Percentiles rank a stretch among this genome's conserved stretches.
These are phyloP conservation scores for Agelas oroides DNA, from an alignment of 37 sponge, comb jelly and placozoan genomes.

Conservation along the genomic window DNA sequence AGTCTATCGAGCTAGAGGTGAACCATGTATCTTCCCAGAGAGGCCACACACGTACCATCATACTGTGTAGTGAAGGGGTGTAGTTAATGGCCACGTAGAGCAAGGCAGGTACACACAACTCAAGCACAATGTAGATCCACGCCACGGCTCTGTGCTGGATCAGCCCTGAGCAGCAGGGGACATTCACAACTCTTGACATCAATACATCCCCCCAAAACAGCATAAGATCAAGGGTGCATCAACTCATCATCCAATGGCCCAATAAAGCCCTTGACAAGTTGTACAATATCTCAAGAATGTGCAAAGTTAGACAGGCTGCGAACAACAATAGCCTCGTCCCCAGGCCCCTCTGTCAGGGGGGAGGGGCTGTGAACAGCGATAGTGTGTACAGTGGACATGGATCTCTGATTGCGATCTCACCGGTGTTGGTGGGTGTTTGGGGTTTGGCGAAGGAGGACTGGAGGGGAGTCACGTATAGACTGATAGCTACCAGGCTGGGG, in stretches of 20 bases:
- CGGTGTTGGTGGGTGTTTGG: constrained; percentile 12
- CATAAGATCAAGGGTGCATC: no score
- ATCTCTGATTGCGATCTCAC: no score
- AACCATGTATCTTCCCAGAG: not conserved
- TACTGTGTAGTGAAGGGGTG: not conserved
- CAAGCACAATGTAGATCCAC: constrained; percentile 29
- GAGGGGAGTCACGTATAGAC: constrained; percentile 68
- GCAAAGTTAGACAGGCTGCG: no score
- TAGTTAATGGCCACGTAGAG: constrained; percentile 15
- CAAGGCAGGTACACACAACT: constrained; percentile 33
- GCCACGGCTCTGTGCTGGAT: constrained; percentile 47
- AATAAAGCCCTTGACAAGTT: no score
- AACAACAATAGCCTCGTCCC: no score
- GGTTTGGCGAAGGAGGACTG: constrained; percentile 75
- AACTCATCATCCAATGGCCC: no score
- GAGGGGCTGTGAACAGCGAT: no score
- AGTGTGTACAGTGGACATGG: no score
- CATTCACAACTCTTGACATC: not conserved
- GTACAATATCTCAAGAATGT: no score
- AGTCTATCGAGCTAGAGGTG: no score
- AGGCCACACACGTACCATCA: constrained; percentile 5
- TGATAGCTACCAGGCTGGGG: constrained; percentile 52
- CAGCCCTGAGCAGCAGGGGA: constrained; percentile 24
- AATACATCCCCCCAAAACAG: no score
- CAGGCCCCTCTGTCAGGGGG: no score